phyloP scores from a whole-genome alignment of 2,113 vertebrate genomes.

The Podarcis raffonei region DNA sequence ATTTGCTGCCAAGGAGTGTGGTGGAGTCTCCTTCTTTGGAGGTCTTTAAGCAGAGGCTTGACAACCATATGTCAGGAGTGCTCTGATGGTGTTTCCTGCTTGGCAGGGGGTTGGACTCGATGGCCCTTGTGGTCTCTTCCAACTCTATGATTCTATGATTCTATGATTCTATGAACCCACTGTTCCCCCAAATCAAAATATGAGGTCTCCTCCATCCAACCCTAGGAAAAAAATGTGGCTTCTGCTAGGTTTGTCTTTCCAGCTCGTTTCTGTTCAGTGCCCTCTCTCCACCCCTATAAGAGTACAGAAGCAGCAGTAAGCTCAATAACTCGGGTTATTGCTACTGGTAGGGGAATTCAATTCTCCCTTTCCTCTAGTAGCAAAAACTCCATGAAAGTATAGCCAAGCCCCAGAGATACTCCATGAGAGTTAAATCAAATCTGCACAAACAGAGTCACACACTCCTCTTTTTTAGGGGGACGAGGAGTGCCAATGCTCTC shows the following conservation, averaged over 20 bases:
- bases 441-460: no score
- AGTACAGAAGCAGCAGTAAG: not conserved
- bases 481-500: not conserved
- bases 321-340: not conserved
- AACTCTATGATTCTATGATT: no score
- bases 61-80: no score
- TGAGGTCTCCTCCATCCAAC: no score
- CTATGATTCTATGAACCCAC: no score
- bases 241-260: not conserved
- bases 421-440: not conserved
- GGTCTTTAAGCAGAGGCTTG: no score
- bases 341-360: not conserved
- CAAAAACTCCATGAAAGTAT: not conserved
- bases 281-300: not conserved
- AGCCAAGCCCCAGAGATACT: not conserved
- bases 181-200: not conserved
- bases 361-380: not conserved
- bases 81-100: no score
- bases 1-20: no score
- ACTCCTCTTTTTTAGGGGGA: not conserved
- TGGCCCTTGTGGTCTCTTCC: no score
- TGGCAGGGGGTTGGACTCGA: no score
- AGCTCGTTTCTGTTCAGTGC: not conserved
- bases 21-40: no score
- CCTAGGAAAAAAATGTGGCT: not conserved